Evolutionary conservation across 2,113 vertebrate species (phyloP).

Genomic region (Cyrtonyx montezumae): DNA sequence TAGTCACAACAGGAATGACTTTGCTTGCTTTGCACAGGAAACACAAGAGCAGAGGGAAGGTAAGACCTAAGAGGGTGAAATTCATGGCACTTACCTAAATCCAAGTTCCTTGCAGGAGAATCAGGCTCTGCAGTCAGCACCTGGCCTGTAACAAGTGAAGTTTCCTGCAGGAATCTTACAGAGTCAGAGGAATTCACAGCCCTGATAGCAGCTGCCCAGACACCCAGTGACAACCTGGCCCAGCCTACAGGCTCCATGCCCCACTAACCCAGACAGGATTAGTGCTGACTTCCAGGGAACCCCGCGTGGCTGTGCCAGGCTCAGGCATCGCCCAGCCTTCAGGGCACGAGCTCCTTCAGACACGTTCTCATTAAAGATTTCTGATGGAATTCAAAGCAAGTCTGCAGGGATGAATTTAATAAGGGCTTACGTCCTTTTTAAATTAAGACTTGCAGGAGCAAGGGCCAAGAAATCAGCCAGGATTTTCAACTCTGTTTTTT

Average conservation of each 20-base stretch:
- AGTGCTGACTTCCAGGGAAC: neutral
- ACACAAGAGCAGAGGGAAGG: neutral
- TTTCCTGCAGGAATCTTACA: neutral
- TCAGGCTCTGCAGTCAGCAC: neutral
- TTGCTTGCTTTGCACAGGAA: neutral
- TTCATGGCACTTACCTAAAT: neutral
- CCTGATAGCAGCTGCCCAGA: neutral
- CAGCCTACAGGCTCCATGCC: neutral
- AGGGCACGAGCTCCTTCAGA: neutral
- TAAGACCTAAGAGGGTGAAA: neutral
- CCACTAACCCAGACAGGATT: neutral
- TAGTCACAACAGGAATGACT: neutral
- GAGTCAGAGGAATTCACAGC: neutral
- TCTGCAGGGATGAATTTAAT: neutral
- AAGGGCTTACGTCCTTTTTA: neutral
- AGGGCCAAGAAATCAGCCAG: neutral
- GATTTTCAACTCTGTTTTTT: neutral
- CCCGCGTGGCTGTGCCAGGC: neutral
- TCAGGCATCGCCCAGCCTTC: neutral
- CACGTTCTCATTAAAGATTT: neutral
- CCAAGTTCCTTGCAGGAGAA: neutral
- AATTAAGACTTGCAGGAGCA: neutral
- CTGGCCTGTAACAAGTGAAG: fast-evolving
- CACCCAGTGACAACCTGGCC: neutral
- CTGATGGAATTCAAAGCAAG: neutral